Evolutionary conservation across 2,888 invertebrate genomes (phyloP), one percentile per base, ranked within the genome.

Genomic region (Phania funesta): DNA sequence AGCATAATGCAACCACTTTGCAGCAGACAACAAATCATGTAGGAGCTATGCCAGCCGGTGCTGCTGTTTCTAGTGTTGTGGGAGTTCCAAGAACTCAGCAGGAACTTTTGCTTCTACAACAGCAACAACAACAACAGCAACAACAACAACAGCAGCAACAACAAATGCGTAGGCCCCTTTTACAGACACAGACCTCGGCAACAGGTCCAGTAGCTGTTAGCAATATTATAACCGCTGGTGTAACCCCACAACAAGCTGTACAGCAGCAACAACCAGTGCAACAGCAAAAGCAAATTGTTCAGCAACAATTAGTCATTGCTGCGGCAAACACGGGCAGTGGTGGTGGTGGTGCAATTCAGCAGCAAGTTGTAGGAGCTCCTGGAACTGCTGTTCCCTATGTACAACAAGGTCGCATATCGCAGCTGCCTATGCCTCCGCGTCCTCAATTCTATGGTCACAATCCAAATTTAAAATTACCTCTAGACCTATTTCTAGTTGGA

Each of bases 371-470:
- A 32, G 73, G 80, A 65, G 74, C 73, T 54, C 70, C 84, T 54
- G 80, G 87, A 60, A 87, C 89, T 74, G 85, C 83, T 65, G 26
- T 89, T 88, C 86, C 78, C 6, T 32, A 75, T 89, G 93, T 86
- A 92, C 94, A 80, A 89, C 89, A 87, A 56, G 83, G 86, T 2
- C 92, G 86, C 67, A 85, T 92, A 24, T 87, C 88, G 1, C 92
- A 92, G 35, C 22, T 82, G 3, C 92, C 93, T 20, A 90, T 91
- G 85, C 90, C 91, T 8, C 93, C 94, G 1, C 93, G 95, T 13
- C 94, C 95, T 13, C 96, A 96, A 87, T 97, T 96, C 91, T 97
- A 96, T 90, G 97, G 98, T 0, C 98, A 98, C 92, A 98, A 98
- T 91, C 97, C 97, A 11, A 96, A 96, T 90, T 92, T 97, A 56